Evolutionary conservation across 2,113 vertebrate species (phyloP).

Genomic region (Perognathus longimembris): DNA sequence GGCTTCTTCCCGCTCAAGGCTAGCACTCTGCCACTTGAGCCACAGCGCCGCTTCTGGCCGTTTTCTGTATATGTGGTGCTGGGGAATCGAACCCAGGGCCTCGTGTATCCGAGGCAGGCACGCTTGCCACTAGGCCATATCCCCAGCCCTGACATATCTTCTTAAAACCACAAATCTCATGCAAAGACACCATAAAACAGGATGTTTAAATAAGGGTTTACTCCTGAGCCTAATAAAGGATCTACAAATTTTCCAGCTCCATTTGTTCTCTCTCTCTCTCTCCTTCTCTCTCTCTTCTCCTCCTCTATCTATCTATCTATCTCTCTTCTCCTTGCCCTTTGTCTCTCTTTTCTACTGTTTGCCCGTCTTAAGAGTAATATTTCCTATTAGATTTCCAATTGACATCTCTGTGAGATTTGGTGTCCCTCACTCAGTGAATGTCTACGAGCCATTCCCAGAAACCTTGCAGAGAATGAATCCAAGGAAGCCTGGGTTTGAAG

Average conservation of each 20-base stretch:
- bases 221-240: conserved; percentile 78
- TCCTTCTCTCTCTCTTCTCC: not conserved
- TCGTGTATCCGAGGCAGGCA: too few species aligned
- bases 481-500: not conserved
- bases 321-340: too few species aligned
- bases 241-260: conserved; percentile 79
- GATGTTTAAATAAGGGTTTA: conserved; percentile 76
- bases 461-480: not conserved
- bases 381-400: conserved; percentile 70
- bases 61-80: too few species aligned
- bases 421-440: conserved; percentile 44
- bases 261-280: conserved; percentile 78
- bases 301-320: not conserved
- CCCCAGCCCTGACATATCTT: conserved; percentile 61
- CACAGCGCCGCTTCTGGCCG: too few species aligned
- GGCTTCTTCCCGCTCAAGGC: too few species aligned
- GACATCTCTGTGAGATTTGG: conserved; percentile 66
- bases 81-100: too few species aligned
- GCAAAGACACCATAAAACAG: conserved; percentile 76
- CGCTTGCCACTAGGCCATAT: too few species aligned
- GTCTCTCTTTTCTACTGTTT: not conserved
- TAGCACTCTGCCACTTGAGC: too few species aligned
- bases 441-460: not conserved
- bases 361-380: conserved; percentile 68
- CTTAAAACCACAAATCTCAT: conserved; percentile 75